Evolutionary conservation across 2,113 vertebrate species (phyloP).

Genomic region (Nycticryphes semicollaris): DNA sequence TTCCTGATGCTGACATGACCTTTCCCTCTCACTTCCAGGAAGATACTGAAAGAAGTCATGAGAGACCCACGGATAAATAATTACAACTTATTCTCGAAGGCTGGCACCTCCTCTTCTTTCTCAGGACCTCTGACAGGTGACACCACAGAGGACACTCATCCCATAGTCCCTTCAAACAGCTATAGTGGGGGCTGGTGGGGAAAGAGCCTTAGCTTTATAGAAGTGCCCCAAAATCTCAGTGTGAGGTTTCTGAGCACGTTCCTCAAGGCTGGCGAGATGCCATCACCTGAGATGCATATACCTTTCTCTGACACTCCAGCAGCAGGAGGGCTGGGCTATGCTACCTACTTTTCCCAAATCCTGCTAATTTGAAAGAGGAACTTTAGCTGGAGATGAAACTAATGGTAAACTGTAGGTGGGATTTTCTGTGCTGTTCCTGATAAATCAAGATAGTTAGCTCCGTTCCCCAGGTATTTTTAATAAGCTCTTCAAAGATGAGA

Average conservation of each 20-base stretch:
- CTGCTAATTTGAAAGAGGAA: not conserved
- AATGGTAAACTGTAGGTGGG: not conserved
- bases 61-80: constrained; percentile 60
- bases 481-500: not conserved
- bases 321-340: not conserved
- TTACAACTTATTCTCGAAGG: constrained; percentile 49
- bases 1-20: not conserved
- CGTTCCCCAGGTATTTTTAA: not conserved
- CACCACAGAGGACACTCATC: not conserved
- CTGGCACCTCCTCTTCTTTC: constrained; percentile 58
- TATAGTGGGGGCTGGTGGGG: not conserved
- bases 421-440: not conserved
- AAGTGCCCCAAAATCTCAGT: not conserved
- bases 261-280: not conserved
- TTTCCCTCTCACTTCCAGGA: constrained; percentile 32
- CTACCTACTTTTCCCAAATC: not conserved
- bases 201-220: not conserved
- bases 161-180: not conserved
- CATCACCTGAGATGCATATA: not conserved
- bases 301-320: not conserved
- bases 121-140: constrained; percentile 70
- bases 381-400: not conserved
- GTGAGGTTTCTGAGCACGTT: not conserved
- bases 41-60: constrained; percentile 40
- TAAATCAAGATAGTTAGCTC: not conserved